These are phyloP conservation scores for Ascaphus truei DNA, from an alignment of 2,113 vertebrate species.

Conservation along the genomic window DNA sequence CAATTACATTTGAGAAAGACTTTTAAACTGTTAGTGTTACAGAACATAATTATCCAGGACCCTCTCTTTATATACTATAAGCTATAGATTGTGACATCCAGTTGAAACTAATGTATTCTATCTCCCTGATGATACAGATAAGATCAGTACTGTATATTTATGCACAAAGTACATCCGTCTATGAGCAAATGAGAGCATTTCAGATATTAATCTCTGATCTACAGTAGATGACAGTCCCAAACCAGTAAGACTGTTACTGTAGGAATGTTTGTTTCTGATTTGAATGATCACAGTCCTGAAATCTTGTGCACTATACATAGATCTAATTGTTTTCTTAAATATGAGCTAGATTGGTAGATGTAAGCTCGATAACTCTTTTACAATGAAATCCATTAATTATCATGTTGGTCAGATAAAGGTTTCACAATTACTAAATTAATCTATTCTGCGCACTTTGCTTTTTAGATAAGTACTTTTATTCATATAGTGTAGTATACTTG, in stretches of 20 bases:
- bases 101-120: constrained; percentile 58
- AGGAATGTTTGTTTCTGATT: constrained; percentile 45
- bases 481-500: too few relatives aligned
- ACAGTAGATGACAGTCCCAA: constrained; percentile 41
- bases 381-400: too few relatives aligned
- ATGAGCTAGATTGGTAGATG: too few relatives aligned
- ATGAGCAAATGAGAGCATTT: constrained; percentile 38
- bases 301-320: too few relatives aligned
- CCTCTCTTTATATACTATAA: not conserved
- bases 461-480: too few relatives aligned
- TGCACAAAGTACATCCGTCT: constrained; percentile 47
- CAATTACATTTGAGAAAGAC: not conserved
- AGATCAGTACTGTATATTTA: constrained; percentile 42
- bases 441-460: too few relatives aligned
- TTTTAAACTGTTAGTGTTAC: constrained; percentile 7
- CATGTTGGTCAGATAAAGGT: too few relatives aligned
- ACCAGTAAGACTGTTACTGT: constrained; percentile 50
- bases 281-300: constrained; percentile 49
- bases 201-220: constrained; percentile 22
- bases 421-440: too few relatives aligned
- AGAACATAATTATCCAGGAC: constrained; percentile 30
- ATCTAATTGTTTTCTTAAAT: too few relatives aligned
- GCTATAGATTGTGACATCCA: too few relatives aligned
- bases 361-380: too few relatives aligned
- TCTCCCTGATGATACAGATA: constrained; percentile 40